phyloP scores from a whole-genome alignment of 2,888 invertebrate genomes.

The Troides helena region DNA sequence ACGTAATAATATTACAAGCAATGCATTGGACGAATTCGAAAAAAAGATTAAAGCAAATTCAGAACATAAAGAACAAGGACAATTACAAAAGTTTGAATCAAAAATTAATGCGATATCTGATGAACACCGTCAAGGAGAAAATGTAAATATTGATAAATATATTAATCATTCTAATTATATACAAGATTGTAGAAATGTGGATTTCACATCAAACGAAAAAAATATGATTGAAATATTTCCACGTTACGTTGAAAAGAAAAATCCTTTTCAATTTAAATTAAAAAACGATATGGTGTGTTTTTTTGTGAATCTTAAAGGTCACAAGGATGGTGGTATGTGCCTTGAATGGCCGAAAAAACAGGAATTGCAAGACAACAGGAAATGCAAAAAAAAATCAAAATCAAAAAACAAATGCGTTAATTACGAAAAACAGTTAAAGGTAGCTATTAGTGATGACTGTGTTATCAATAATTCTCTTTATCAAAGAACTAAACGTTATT shows the following conservation, averaged over 20 bases:
- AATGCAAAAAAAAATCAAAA: background rate
- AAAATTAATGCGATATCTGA: background rate
- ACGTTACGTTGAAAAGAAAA: background rate
- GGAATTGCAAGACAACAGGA: background rate
- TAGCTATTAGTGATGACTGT: background rate
- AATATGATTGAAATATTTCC: background rate
- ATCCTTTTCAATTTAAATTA: constrained; percentile 4
- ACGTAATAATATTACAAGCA: background rate
- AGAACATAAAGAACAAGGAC: background rate
- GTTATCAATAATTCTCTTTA: background rate
- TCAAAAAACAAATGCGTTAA: background rate
- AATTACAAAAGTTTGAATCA: background rate
- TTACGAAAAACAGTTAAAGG: background rate
- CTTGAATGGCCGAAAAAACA: constrained; percentile 2
- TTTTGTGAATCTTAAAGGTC: constrained; percentile 10
- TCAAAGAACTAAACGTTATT: background rate
- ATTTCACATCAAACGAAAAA: background rate
- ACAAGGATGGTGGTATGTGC: background rate
- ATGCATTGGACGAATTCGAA: background rate
- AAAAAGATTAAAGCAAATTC: background rate
- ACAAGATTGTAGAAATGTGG: background rate
- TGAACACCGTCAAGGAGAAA: background rate
- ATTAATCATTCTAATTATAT: background rate
- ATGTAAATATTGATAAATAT: background rate
- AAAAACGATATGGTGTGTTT: constrained; percentile 10